phyloP scores from a whole-genome alignment of 2,888 invertebrate species.

The Pegoplata infirma region DNA sequence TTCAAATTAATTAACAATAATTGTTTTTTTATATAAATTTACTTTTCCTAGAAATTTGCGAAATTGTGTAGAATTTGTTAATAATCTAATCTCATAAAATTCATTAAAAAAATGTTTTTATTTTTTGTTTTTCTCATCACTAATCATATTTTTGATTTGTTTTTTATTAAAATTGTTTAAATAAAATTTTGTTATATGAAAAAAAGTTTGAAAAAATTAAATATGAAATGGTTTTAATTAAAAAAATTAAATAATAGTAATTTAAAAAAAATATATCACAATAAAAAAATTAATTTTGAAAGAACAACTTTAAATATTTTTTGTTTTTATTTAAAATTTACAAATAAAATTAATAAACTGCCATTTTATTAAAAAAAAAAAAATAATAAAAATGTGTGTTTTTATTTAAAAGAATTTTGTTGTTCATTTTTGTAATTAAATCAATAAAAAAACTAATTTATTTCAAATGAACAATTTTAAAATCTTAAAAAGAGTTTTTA shows the following conservation, averaged over 20 bases:
- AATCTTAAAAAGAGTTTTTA: too few relatives aligned
- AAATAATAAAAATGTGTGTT: too few relatives aligned
- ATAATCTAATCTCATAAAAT: neutral
- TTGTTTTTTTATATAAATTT: neutral
- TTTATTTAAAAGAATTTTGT: too few relatives aligned
- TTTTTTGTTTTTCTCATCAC: too few relatives aligned
- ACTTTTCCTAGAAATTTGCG: neutral
- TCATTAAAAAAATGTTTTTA: conserved; percentile 5
- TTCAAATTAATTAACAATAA: neutral
- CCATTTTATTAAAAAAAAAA: too few relatives aligned
- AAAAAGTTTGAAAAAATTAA: conserved; percentile 33
- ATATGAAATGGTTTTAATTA: conserved; percentile 21
- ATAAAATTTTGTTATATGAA: conserved; percentile 53
- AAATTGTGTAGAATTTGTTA: conserved; percentile 49
- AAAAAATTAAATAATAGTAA: neutral
- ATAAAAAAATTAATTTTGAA: conserved; percentile 9
- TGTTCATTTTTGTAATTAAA: too few relatives aligned
- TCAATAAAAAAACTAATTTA: too few relatives aligned
- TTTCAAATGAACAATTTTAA: too few relatives aligned
- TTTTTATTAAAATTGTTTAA: conserved; percentile 33
- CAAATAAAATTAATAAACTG: too few relatives aligned
- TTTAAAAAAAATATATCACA: neutral
- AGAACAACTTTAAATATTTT: conserved; percentile 4
- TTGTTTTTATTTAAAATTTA: conserved; percentile 27
- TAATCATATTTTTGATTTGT: conserved; percentile 17